Percentiles rank a stretch among this genome's conserved stretches.
phyloP scores from a whole-genome alignment of 2,888 invertebrate species.

The Drosophila acutilabella region DNA sequence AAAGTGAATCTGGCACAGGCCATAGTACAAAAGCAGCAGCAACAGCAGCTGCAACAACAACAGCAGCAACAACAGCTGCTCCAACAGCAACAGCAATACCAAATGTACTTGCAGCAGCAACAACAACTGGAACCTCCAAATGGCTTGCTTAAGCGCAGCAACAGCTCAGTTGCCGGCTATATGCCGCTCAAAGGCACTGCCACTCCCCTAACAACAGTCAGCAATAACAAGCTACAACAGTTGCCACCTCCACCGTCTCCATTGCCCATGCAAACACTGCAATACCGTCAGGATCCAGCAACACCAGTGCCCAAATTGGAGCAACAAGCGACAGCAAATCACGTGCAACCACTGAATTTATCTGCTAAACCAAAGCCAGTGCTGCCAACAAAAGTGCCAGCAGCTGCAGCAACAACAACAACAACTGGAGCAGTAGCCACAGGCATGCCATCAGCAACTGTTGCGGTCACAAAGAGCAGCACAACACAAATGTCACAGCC shows the following conservation, averaged over 20 bases:
- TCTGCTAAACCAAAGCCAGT: slow-evolving; percentile 74
- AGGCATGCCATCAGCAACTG: slow-evolving; percentile 15
- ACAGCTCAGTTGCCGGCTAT: slow-evolving; percentile 31
- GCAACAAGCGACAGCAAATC: slow-evolving; percentile 36
- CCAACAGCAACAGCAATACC: slow-evolving; percentile 66
- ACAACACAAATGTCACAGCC: slow-evolving; percentile 84
- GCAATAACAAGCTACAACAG: slow-evolving; percentile 48
- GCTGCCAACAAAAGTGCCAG: slow-evolving; percentile 49
- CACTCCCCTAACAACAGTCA: slow-evolving; percentile 18
- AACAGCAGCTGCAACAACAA: slow-evolving; percentile 71
- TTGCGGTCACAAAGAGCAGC: slow-evolving; percentile 38
- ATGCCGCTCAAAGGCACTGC: slow-evolving; percentile 48
- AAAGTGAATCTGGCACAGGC: slow-evolving; percentile 85
- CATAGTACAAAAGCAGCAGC: slow-evolving; percentile 84
- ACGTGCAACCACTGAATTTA: slow-evolving; percentile 73
- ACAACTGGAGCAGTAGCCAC: slow-evolving; percentile 35
- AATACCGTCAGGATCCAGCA: slow-evolving; percentile 72
- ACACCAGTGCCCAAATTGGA: slow-evolving; percentile 64
- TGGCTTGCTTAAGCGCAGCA: slow-evolving; percentile 36
- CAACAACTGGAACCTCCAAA: slow-evolving; percentile 47
- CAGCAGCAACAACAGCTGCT: slow-evolving; percentile 63
- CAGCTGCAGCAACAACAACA: slow-evolving; percentile 54
- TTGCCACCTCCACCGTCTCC: slow-evolving; percentile 63
- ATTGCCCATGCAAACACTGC: slow-evolving; percentile 62
- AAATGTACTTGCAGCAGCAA: slow-evolving; percentile 51